These are phyloP conservation scores for Drosophila anceps DNA, from an alignment of 2,888 invertebrate species.

Conservation along the genomic window DNA sequence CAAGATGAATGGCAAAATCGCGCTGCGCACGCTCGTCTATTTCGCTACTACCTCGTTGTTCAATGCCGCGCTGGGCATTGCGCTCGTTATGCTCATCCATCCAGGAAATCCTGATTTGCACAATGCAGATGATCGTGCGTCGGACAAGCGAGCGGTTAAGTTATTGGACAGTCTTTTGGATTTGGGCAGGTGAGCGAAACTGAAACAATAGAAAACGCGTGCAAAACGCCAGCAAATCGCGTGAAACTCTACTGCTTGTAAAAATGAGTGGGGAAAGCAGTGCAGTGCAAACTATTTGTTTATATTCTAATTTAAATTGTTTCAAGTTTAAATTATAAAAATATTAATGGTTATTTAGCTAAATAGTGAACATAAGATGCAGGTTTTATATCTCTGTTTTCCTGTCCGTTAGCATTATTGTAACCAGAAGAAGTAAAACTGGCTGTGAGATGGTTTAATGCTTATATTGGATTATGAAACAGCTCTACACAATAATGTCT, in stretches of 20 bases:
- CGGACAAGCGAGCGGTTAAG: conserved; percentile 88
- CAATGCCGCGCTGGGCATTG: conserved; percentile 92
- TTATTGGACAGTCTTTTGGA: conserved; percentile 95
- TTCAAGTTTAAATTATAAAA: not conserved
- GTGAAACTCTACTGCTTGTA: conserved; percentile 12
- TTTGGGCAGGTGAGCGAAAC: conserved; percentile 90
- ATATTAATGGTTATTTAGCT: not conserved
- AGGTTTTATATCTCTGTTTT: not conserved
- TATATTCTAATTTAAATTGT: not conserved
- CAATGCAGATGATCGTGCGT: conserved; percentile 85
- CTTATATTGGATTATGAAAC: no score
- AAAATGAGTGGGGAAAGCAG: not conserved
- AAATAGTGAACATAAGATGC: not conserved
- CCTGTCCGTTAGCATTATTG: no score
- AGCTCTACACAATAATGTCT: no score
- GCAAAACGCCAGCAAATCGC: conserved; percentile 22
- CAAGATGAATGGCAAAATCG: conserved; percentile 94
- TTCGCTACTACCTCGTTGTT: conserved; percentile 93
- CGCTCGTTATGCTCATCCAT: conserved; percentile 90
- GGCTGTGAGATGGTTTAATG: no score
- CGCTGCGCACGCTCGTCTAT: conserved; percentile 92
- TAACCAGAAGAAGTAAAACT: no score
- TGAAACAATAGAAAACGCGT: not conserved
- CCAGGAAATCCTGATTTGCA: conserved; percentile 91
- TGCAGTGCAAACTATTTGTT: not conserved